phyloP scores from a whole-genome alignment of 2,797 vertebrate species.

The Luscinia megarhynchos region DNA sequence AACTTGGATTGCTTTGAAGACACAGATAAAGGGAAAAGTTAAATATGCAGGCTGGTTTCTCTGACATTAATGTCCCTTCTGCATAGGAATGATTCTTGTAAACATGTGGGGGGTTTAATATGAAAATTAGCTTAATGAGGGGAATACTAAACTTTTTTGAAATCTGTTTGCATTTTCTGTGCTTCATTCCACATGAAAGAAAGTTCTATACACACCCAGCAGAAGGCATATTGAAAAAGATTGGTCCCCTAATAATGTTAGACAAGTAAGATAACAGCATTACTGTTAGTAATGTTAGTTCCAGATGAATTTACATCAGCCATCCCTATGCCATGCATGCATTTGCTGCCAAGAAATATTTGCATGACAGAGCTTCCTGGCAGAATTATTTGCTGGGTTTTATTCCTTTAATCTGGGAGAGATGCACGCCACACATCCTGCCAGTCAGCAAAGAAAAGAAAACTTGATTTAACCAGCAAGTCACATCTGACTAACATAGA shows the following conservation, averaged over 20 bases:
- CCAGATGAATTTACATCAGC: conserved; percentile 7
- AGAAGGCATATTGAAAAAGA: background rate
- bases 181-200: background rate
- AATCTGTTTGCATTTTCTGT: background rate
- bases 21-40: background rate
- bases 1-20: background rate
- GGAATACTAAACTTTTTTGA: background rate
- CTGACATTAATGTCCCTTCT: background rate
- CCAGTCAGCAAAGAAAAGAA: background rate
- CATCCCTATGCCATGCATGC: background rate
- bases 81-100: background rate
- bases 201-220: background rate
- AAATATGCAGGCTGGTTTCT: background rate
- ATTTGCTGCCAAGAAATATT: background rate
- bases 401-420: background rate
- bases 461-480: background rate
- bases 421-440: background rate
- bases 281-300: background rate
- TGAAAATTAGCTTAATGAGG: background rate
- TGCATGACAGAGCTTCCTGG: background rate
- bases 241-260: background rate
- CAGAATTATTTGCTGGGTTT: background rate
- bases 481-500: background rate
- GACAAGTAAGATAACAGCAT: background rate
- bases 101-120: background rate